Percentiles rank a stretch among this genome's conserved stretches.
Conservation (phyloP, 2,113 vertebrate species). For the Crotalus tigris region DNA sequence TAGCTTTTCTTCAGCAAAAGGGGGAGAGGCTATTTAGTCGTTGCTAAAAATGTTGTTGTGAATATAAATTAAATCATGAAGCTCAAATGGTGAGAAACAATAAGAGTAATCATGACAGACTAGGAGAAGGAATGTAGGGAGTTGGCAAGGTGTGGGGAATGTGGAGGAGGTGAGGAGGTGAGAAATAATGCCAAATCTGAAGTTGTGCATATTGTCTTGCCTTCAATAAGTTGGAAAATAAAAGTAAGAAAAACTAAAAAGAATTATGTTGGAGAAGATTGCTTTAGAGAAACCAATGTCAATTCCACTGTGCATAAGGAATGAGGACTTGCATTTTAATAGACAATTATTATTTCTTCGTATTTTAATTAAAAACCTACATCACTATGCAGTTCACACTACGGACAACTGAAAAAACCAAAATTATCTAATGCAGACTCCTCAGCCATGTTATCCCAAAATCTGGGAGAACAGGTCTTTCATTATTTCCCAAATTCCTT, state of each 20-base stretch:
- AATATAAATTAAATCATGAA: neutral
- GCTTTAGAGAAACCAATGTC: neutral
- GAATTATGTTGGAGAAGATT: conserved; percentile 19
- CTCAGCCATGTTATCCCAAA: neutral
- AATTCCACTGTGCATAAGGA: neutral
- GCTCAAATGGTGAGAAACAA: conserved; percentile 29
- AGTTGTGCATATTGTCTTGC: conserved; percentile 38
- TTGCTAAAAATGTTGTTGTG: conserved; percentile 14
- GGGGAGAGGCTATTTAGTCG: neutral
- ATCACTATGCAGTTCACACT: neutral
- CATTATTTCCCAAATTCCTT: neutral
- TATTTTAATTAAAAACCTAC: neutral
- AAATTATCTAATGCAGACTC: neutral
- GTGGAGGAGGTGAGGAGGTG: conserved; percentile 49
- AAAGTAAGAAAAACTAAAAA: conserved; percentile 31
- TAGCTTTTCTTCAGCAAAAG: neutral
- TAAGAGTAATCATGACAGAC: conserved; percentile 42
- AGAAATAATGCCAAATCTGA: conserved; percentile 23
- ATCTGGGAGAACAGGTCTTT: neutral
- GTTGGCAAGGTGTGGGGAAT: conserved; percentile 40
- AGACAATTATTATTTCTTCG: neutral
- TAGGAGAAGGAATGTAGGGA: conserved; percentile 48
- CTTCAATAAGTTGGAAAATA: conserved; percentile 21
- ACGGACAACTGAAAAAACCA: neutral
- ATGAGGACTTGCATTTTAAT: neutral